Conservation (phyloP, 2,888 invertebrate genomes). For the Lypha dubia region DNA sequence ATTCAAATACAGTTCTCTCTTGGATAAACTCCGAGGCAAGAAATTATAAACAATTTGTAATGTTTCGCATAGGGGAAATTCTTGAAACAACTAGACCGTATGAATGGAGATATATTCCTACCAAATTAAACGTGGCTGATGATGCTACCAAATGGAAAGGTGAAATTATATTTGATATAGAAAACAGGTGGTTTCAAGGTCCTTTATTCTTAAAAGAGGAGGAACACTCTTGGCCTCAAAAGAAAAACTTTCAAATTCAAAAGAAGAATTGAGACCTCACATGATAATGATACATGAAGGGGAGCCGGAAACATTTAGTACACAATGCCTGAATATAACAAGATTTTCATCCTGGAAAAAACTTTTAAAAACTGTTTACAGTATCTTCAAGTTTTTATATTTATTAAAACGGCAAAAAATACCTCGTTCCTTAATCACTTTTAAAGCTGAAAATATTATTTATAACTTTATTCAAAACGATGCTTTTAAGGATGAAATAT, state of each 20-base stretch:
- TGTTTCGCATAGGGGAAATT: constrained; percentile 3
- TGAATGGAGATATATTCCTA: not conserved
- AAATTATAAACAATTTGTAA: not conserved
- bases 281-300: not conserved
- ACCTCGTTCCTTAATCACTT: not conserved
- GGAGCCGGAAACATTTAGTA: not conserved
- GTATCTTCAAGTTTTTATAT: not conserved
- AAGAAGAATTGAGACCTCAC: not conserved
- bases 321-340: not conserved
- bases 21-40: not conserved
- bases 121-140: not conserved
- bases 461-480: not conserved
- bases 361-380: not conserved
- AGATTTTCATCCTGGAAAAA: constrained; percentile 12
- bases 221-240: not conserved
- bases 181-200: not conserved
- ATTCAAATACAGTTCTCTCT: not conserved
- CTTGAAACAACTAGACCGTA: not conserved
- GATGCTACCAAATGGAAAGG: not conserved
- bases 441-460: not conserved
- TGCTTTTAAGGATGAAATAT: not conserved
- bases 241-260: not conserved
- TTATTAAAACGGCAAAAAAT: not conserved
- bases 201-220: not conserved
- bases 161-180: not conserved